Percentiles rank a stretch among this genome's conserved stretches.
Evolutionary conservation across 2,113 vertebrate species (phyloP).

Genomic region (Mus pahari): DNA sequence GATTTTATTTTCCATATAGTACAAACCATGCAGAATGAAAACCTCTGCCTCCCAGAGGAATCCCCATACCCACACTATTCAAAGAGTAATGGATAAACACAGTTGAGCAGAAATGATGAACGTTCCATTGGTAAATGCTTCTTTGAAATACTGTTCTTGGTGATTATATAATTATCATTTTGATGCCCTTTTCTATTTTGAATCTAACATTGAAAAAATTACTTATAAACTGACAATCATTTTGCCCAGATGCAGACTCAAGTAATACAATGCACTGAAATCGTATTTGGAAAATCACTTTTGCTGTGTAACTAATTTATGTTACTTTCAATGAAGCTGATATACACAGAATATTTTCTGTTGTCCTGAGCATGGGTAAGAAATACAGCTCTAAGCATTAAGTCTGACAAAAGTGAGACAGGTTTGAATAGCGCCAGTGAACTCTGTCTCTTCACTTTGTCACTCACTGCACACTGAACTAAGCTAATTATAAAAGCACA

Average conservation of each 20-base stretch:
- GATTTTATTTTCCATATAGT: conserved; percentile 33
- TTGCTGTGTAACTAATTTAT: conserved; percentile 58
- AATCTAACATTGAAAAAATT: conserved; percentile 29
- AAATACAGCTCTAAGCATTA: conserved; percentile 75
- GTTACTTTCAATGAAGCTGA: conserved; percentile 34
- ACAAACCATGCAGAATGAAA: neutral
- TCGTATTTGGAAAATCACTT: conserved; percentile 66
- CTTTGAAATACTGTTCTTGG: conserved; percentile 54
- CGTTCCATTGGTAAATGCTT: conserved; percentile 66
- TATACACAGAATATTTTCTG: conserved; percentile 43
- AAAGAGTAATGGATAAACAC: conserved; percentile 47
- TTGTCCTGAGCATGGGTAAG: conserved; percentile 50
- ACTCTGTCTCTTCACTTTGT: conserved; percentile 59
- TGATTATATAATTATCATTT: conserved; percentile 52
- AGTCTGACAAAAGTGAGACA: conserved; percentile 75
- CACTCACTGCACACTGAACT: conserved; percentile 68
- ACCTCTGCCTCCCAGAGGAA: conserved; percentile 38
- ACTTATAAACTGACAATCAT: conserved; percentile 37
- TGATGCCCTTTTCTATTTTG: conserved; percentile 54
- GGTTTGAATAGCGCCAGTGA: conserved; percentile 71
- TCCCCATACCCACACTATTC: conserved; percentile 30
- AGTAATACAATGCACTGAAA: conserved; percentile 37
- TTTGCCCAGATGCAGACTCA: conserved; percentile 54
- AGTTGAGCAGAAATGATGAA: conserved; percentile 38
- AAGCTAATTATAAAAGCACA: conserved; percentile 73